Percentiles rank a stretch among this genome's conserved stretches.
These are phyloP conservation scores for Lathronympha strigana DNA, from an alignment of 2,888 invertebrate species.

Conservation along the genomic window DNA sequence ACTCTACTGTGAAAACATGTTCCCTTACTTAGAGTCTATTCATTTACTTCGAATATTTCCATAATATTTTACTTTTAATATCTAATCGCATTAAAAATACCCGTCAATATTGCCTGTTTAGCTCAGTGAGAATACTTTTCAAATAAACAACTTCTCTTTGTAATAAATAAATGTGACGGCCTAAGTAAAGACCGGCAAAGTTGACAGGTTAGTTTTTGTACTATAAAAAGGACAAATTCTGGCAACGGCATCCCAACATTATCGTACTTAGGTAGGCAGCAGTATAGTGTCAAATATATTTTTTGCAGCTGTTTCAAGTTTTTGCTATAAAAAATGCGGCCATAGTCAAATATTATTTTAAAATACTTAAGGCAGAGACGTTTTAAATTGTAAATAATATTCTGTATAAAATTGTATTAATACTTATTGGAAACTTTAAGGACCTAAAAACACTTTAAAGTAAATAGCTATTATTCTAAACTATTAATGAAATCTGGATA, in stretches of 20 bases:
- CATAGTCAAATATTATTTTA: conserved; percentile 57
- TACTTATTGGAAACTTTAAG: neutral
- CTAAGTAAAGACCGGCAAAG: neutral
- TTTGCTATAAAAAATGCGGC: conserved; percentile 67
- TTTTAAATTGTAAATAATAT: conserved; percentile 14
- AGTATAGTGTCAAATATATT: conserved; percentile 63
- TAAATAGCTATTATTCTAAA: neutral
- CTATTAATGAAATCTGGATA: neutral
- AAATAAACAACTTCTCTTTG: too few relatives aligned
- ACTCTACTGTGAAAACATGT: too few relatives aligned
- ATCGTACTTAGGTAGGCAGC: conserved; percentile 40
- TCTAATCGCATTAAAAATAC: too few relatives aligned
- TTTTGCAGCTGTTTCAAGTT: conserved; percentile 72
- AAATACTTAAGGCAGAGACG: conserved; percentile 36
- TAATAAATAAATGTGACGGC: too few relatives aligned
- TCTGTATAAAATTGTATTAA: neutral
- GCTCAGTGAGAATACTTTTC: too few relatives aligned
- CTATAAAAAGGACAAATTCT: neutral
- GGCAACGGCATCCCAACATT: conserved; percentile 23
- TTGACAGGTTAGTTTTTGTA: neutral
- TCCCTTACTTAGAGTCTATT: too few relatives aligned
- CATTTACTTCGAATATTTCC: too few relatives aligned
- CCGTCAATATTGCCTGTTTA: too few relatives aligned
- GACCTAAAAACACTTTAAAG: neutral
- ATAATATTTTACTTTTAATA: too few relatives aligned